Evolutionary conservation across 2,888 invertebrate species (phyloP), one percentile per base, ranked within the genome.

Genomic region (Himalopsyche anomala): DNA sequence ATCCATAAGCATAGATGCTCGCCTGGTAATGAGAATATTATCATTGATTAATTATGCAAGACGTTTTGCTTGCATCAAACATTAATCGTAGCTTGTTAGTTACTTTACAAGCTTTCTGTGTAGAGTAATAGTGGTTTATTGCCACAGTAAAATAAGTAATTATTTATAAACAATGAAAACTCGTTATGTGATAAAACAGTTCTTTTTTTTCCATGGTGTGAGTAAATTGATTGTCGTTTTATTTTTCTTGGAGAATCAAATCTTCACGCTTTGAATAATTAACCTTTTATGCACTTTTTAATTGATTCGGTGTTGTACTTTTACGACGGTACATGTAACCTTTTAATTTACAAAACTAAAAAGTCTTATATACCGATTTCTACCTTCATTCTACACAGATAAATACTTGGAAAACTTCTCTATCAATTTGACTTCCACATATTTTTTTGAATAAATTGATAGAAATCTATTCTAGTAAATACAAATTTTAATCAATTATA

Each of bases 1-100:
- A 62, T 28, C n/a, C 28, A 11, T 62, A 19, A 62, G 62, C 62
- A n/a, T 62, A 6, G 0, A 62, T 62, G 62, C 28, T 62, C 62
- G n/a, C 62, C 62, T 62, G 62, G 62, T 62, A 62, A 62, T 62
- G 62, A 62, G 62, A n/a, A 62, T n/a, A 62, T 62, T 62, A 19
- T 19, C 6, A 62, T 62, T 62, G 62, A 62, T 62, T 62, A 62
- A 62, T 62, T 62, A 62, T 62, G 62, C 62, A 62, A 62, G 62
- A 19, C 19, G 62, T 62, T 62, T 62, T 28, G 62, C 62, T 62
- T 19, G 28, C 62, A 62, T 62, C 11, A 62, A 62, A 62, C 62
- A 62, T 19, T 62, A n/a, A 62, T 19, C 62, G 62, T 62, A 5
- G 62, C 62, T 62, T 19, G 28, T 62, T 62, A 0, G 9, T 4